phyloP scores from a whole-genome alignment of 2,797 vertebrate species.

The Hylomyscus alleni region DNA sequence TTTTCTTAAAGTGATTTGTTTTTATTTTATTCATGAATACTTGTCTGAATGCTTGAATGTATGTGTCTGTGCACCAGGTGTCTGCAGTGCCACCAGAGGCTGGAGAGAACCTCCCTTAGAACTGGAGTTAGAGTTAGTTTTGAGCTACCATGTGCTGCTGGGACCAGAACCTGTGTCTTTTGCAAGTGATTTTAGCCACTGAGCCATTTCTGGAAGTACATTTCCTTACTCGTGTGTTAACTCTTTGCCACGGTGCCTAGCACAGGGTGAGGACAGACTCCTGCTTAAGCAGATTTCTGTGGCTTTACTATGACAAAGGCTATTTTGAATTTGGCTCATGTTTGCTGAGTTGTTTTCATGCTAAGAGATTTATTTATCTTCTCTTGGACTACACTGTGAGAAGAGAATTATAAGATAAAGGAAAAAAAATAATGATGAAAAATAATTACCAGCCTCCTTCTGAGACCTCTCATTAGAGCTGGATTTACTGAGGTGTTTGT shows the following conservation, averaged over 20 bases:
- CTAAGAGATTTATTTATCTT: conserved; percentile 25
- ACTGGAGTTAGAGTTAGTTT: neutral
- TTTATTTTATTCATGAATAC: neutral
- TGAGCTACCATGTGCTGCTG: neutral
- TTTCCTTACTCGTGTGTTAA: neutral
- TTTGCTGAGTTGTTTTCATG: conserved; percentile 63
- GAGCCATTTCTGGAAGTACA: neutral
- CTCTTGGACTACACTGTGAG: conserved; percentile 13
- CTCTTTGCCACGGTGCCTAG: neutral
- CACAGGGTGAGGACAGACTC: neutral
- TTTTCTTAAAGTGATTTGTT: neutral
- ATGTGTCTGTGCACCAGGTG: neutral
- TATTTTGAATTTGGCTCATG: conserved; percentile 48
- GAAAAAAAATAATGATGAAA: conserved; percentile 21
- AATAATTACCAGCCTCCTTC: conserved; percentile 24
- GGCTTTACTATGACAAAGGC: neutral
- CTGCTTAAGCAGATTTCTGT: neutral
- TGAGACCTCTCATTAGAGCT: conserved; percentile 32
- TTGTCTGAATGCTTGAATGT: neutral
- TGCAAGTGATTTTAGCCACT: neutral
- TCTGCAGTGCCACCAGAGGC: neutral
- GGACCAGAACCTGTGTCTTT: neutral
- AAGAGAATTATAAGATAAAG: conserved; percentile 60
- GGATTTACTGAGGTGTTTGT: neutral
- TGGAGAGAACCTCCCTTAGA: neutral